Percentiles rank a stretch among this genome's conserved stretches.
Conservation (phyloP, 1,140 invertebrate species). For the Calephelis nemesis region DNA sequence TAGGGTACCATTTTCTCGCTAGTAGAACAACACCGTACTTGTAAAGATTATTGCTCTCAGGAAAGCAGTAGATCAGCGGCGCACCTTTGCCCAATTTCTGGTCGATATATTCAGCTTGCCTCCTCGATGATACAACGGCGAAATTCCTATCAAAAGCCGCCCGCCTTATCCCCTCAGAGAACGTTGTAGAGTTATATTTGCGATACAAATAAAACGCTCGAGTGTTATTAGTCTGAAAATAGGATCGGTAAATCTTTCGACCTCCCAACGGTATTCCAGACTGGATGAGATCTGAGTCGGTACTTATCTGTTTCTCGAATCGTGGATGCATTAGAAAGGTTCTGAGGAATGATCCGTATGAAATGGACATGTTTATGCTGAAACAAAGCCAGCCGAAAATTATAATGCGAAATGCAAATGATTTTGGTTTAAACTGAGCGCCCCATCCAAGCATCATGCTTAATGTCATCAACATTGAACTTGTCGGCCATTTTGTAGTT, state of each 20-base stretch:
- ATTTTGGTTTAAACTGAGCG: conserved; percentile 64
- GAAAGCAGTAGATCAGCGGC: conserved; percentile 66
- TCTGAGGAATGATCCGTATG: conserved; percentile 74
- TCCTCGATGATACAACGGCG: conserved; percentile 67
- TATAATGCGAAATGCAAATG: conserved; percentile 65
- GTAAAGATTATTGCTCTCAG: conserved; percentile 67
- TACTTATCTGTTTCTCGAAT: conserved; percentile 73
- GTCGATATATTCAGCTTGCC: conserved; percentile 68
- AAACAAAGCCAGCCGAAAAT: conserved; percentile 74
- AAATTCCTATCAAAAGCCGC: conserved; percentile 64
- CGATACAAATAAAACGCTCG: conserved; percentile 70
- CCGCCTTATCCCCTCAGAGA: conserved; percentile 60
- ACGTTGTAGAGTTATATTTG: conserved; percentile 68
- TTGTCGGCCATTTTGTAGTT: conserved; percentile 69
- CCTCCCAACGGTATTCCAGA: conserved; percentile 67
- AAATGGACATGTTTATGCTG: conserved; percentile 73
- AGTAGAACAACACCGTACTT: conserved; percentile 72
- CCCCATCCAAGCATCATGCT: conserved; percentile 75
- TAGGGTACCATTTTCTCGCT: conserved; percentile 69
- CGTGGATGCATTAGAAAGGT: conserved; percentile 76
- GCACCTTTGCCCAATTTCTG: conserved; percentile 65
- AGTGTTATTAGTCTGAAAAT: conserved; percentile 72
- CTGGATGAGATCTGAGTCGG: conserved; percentile 62
- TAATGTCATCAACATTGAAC: conserved; percentile 72
- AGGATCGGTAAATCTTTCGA: conserved; percentile 66